A percentile compares a stretch with the other conserved stretches of the same genome.
Conservation (phyloP, 2,888 invertebrate species). For the Bruchidius siliquastri region DNA sequence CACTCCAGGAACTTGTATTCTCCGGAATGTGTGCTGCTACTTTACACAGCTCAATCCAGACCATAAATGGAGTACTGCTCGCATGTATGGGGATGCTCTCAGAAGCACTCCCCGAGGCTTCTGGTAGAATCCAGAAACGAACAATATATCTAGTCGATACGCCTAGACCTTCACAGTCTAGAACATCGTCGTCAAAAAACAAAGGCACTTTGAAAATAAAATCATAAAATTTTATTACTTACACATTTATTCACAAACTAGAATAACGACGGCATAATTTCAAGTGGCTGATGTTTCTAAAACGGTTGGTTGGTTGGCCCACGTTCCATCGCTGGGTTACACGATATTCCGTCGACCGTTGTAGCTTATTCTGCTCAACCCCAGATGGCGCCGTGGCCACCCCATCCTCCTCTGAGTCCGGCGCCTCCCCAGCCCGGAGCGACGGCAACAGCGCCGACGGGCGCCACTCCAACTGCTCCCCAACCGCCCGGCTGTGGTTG, state of each 20-base stretch:
- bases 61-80: too few relatives aligned
- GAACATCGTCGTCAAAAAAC: too few relatives aligned
- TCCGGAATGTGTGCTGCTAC: too few relatives aligned
- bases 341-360: slow-evolving; percentile 6
- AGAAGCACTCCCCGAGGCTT: too few relatives aligned
- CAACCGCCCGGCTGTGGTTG: slow-evolving; percentile 11
- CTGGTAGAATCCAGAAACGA: too few relatives aligned
- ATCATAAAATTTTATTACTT: background rate
- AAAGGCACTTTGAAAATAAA: background rate
- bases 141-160: too few relatives aligned
- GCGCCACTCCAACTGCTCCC: slow-evolving; percentile 9
- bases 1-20: too few relatives aligned
- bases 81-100: too few relatives aligned
- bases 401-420: slow-evolving; percentile 10
- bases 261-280: background rate
- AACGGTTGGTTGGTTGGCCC: slow-evolving; percentile 1
- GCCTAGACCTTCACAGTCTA: too few relatives aligned
- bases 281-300: background rate
- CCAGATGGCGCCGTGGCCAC: slow-evolving; percentile 18
- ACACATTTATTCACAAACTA: background rate
- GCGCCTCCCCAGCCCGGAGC: slow-evolving; percentile 10
- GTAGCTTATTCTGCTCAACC: slow-evolving; percentile 6
- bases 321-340: slow-evolving; percentile 8
- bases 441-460: slow-evolving; percentile 7
- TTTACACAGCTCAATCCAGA: too few relatives aligned